Percentiles rank a stretch among this genome's conserved stretches.
Conservation (phyloP, 2,113 vertebrate species). For the Paracanthobrama guichenoti region DNA sequence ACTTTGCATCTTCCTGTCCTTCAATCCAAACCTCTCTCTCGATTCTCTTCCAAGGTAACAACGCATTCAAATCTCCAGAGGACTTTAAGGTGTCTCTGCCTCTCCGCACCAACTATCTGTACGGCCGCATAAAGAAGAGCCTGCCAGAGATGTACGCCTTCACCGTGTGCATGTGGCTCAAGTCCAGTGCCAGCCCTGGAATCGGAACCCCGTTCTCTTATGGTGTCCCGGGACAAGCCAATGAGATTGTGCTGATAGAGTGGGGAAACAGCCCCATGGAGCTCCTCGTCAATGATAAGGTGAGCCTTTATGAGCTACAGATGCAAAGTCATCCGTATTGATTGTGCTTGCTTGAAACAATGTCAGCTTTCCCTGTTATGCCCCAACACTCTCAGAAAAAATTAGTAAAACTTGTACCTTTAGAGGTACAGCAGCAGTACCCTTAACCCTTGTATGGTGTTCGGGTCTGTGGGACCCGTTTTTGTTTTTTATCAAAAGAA, state of each 20-base stretch:
- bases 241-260: slow-evolving; percentile 97
- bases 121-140: slow-evolving; percentile 94
- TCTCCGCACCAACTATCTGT: slow-evolving; percentile 95
- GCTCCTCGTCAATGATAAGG: slow-evolving; percentile 96
- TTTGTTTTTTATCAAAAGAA: too few species aligned
- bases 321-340: background rate
- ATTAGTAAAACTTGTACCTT: too few species aligned
- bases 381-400: too few species aligned
- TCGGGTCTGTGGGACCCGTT: too few species aligned
- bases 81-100: slow-evolving; percentile 95
- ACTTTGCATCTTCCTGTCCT: background rate
- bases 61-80: slow-evolving; percentile 93
- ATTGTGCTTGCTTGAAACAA: background rate
- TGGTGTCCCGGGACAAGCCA: slow-evolving; percentile 92
- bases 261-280: slow-evolving; percentile 99
- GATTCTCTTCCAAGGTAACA: slow-evolving; percentile 78
- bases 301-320: slow-evolving; percentile 59
- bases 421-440: too few species aligned
- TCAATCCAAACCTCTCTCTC: background rate
- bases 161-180: slow-evolving; percentile 96
- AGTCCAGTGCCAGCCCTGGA: slow-evolving; percentile 89
- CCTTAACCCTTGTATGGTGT: too few species aligned
- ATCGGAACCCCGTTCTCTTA: slow-evolving; percentile 97
- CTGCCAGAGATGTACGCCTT: slow-evolving; percentile 96
- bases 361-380: background rate